Evolutionary conservation across 2,888 invertebrate species (phyloP).

Genomic region (Oxytorus armatus): DNA sequence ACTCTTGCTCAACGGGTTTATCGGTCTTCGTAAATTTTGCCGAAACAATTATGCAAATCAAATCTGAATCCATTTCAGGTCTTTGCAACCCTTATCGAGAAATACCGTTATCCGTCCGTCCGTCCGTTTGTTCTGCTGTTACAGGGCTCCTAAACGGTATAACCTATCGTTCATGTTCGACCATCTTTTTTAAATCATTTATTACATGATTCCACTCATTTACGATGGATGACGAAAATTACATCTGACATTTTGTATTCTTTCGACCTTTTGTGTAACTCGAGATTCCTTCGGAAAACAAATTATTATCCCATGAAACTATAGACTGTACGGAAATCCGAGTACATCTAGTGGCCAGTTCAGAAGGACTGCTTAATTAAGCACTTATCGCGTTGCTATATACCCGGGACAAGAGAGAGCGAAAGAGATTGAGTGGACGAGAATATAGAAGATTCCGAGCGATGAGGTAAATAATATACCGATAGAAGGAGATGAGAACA

Average conservation of each 20-base stretch:
- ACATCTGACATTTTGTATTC: slow-evolving; percentile 5
- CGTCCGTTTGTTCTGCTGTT: too few species aligned
- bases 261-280: slow-evolving; percentile 9
- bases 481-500: slow-evolving; percentile 18
- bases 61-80: too few species aligned
- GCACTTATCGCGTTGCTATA: slow-evolving; percentile 60
- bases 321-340: slow-evolving; percentile 34
- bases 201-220: background rate
- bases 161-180: too few species aligned
- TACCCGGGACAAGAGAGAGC: slow-evolving; percentile 18
- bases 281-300: too few species aligned
- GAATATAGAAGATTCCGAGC: slow-evolving; percentile 9
- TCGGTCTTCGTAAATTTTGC: too few species aligned
- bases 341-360: slow-evolving; percentile 49
- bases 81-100: too few species aligned
- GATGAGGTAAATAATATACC: slow-evolving; percentile 15
- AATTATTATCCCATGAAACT: slow-evolving; percentile 15
- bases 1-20: too few species aligned
- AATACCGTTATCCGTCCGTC: too few species aligned
- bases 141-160: too few species aligned
- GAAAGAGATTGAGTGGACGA: slow-evolving; percentile 1
- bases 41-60: too few species aligned
- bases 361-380: slow-evolving; percentile 69
- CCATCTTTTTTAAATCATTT: background rate
- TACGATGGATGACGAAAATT: background rate